These are phyloP conservation scores for Myoxocephalus aenaeus DNA, from an alignment of 2,797 vertebrate species.

Conservation along the genomic window DNA sequence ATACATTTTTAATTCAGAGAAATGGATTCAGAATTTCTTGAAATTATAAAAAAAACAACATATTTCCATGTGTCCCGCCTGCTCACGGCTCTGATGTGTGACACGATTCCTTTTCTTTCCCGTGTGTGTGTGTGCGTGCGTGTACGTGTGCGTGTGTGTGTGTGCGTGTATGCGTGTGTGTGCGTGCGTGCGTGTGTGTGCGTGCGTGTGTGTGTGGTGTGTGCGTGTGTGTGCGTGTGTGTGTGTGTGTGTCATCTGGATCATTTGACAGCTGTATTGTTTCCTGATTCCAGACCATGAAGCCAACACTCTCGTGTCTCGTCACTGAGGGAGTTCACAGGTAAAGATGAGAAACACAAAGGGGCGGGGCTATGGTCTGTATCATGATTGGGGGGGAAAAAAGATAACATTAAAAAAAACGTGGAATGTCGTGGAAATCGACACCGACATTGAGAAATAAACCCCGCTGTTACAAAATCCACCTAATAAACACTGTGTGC, in stretches of 20 bases:
- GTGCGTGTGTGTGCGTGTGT: slow-evolving; percentile 1
- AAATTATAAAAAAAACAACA: too few relatives aligned
- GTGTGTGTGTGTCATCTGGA: slow-evolving; percentile 31
- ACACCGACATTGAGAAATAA: background rate
- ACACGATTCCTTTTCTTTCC: background rate
- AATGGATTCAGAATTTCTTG: background rate
- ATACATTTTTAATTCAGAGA: background rate
- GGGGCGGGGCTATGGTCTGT: too few relatives aligned
- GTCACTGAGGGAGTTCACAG: too few relatives aligned
- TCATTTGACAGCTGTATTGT: slow-evolving; percentile 36
- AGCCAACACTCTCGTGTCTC: background rate
- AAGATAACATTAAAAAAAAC: background rate
- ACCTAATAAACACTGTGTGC: too few relatives aligned
- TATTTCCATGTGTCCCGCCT: too few relatives aligned
- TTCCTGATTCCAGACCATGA: slow-evolving; percentile 2
- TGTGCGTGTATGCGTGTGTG: background rate
- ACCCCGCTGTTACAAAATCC: background rate
- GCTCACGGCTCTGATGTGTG: background rate
- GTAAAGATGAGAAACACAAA: background rate
- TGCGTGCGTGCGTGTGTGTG: too few relatives aligned
- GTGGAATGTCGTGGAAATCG: background rate
- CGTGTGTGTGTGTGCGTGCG: background rate
- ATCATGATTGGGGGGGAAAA: background rate
- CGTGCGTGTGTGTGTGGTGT: background rate
- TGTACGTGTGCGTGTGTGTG: slow-evolving; percentile 8